Conservation (phyloP, 2,113 vertebrate genomes). For the Nerophis ophidion region DNA sequence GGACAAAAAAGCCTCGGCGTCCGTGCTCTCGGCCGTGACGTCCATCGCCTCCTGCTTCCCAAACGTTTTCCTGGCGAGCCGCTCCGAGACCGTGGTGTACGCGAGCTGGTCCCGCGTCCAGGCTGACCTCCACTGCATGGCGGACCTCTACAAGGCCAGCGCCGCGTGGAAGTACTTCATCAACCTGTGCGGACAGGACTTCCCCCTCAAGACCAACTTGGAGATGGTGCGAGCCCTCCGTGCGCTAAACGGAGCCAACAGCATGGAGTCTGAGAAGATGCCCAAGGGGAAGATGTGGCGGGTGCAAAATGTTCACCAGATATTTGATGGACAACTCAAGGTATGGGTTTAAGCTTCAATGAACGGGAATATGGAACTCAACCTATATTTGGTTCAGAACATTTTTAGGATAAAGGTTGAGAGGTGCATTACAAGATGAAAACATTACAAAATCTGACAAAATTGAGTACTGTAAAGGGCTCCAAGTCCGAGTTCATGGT, state of each 20-base stretch:
- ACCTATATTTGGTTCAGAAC: not conserved
- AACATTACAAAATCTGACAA: too few relatives aligned
- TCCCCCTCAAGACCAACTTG: conserved; percentile 89
- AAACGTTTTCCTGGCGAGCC: conserved; percentile 81
- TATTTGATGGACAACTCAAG: conserved; percentile 68
- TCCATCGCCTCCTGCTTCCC: conserved; percentile 80
- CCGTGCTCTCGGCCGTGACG: conserved; percentile 68
- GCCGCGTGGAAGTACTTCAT: conserved; percentile 85
- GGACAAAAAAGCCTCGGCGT: conserved; percentile 73
- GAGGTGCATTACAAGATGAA: too few relatives aligned
- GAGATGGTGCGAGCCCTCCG: conserved; percentile 81
- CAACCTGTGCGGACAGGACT: conserved; percentile 90
- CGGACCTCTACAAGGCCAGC: conserved; percentile 73
- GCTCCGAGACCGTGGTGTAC: conserved; percentile 78
- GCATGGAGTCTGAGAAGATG: conserved; percentile 80
- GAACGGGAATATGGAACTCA: not conserved
- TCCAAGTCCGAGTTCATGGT: too few relatives aligned
- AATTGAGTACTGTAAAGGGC: too few relatives aligned
- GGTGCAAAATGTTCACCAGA: conserved; percentile 61
- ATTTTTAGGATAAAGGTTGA: too few relatives aligned
- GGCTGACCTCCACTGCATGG: conserved; percentile 92
- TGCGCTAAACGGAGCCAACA: conserved; percentile 77
- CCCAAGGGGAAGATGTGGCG: conserved; percentile 69
- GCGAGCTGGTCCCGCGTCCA: conserved; percentile 84
- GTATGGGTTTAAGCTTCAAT: conserved; percentile 1